Percentiles rank a stretch among this genome's conserved stretches.
These are phyloP conservation scores for Diadumene lineata DNA, from an alignment of 92 coral and sea anemone species.

Conservation along the genomic window DNA sequence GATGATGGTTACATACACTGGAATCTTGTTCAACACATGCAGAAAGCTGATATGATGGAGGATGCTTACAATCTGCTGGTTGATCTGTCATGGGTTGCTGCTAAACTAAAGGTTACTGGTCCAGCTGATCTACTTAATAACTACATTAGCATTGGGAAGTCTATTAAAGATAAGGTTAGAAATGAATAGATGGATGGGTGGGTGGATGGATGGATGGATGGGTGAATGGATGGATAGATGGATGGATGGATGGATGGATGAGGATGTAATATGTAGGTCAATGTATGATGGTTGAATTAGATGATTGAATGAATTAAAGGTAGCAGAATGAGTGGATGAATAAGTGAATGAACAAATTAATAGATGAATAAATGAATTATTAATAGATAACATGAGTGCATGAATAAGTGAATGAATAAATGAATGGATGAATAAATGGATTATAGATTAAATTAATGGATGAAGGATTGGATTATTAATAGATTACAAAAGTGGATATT, in stretches of 20 bases:
- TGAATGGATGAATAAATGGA: slow-evolving; percentile 1
- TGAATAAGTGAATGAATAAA: background rate
- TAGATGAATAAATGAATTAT: no score
- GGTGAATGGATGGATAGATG: no score
- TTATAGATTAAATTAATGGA: no score
- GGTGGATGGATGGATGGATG: background rate
- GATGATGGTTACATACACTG: slow-evolving; percentile 92
- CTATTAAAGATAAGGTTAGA: slow-evolving; percentile 33
- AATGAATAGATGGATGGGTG: background rate
- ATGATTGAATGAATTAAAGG: background rate
- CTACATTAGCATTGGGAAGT: slow-evolving; percentile 60
- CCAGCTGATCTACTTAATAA: slow-evolving; percentile 89
- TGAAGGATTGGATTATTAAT: background rate
- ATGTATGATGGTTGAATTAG: no score
- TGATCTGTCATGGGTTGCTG: slow-evolving; percentile 76
- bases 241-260: no score
- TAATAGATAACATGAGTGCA: no score
- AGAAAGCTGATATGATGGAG: slow-evolving; percentile 59
- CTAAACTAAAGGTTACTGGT: slow-evolving; percentile 78
- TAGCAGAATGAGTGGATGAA: background rate
- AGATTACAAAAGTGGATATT: background rate
- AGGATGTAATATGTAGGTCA: no score
- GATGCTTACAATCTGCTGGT: slow-evolving; percentile 70
- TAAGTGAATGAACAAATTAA: background rate
- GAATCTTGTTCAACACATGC: slow-evolving; percentile 89